These are phyloP conservation scores for Cephus nigrinus DNA, from an alignment of 2,888 invertebrate species.

Conservation along the genomic window DNA sequence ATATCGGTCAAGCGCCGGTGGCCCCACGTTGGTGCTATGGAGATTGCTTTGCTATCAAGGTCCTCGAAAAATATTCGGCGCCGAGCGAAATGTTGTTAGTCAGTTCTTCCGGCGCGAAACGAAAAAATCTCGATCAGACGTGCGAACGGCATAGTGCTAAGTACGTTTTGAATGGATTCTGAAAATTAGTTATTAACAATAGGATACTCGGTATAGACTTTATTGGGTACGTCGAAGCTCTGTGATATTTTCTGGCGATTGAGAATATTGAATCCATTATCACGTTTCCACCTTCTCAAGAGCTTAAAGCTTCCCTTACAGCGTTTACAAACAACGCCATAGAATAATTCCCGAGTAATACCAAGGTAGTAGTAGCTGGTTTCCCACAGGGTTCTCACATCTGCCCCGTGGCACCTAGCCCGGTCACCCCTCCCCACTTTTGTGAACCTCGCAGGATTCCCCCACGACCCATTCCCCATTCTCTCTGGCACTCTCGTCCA, in stretches of 20 bases:
- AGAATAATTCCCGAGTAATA: background rate
- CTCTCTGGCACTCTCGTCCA: constrained; percentile 21
- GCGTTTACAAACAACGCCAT: constrained; percentile 24
- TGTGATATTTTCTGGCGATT: constrained; percentile 12
- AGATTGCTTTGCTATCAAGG: too few species aligned
- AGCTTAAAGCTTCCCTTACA: background rate
- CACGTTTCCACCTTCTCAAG: constrained; percentile 20
- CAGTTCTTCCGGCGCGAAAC: too few species aligned
- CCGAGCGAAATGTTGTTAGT: too few species aligned
- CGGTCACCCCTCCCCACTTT: constrained; percentile 24
- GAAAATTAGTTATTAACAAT: background rate
- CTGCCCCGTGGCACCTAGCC: constrained; percentile 51
- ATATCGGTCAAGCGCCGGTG: too few species aligned
- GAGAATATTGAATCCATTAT: constrained; percentile 39
- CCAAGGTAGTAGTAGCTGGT: constrained; percentile 36
- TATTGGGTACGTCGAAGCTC: background rate
- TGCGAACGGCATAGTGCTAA: too few species aligned
- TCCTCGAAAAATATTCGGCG: too few species aligned
- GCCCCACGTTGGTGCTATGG: too few species aligned
- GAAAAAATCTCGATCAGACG: too few species aligned
- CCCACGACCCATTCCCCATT: constrained; percentile 32
- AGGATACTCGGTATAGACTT: background rate
- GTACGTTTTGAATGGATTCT: background rate
- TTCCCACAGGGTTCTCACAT: constrained; percentile 64
- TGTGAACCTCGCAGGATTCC: background rate